Conservation (phyloP, 2,113 vertebrate genomes). For the Grus americana region DNA sequence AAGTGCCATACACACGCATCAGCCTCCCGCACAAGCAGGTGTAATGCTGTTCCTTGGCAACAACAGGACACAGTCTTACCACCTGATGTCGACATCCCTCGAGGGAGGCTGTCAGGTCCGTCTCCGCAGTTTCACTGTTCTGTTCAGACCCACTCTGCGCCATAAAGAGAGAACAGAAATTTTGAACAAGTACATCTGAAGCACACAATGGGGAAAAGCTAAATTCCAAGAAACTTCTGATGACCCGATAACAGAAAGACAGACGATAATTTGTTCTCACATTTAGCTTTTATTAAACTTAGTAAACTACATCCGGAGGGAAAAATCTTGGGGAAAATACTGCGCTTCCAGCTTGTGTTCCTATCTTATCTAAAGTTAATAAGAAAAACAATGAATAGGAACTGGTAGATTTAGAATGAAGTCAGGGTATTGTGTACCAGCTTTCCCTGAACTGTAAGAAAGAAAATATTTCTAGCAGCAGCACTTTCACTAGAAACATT, state of each 20-base stretch:
- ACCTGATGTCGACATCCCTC: background rate
- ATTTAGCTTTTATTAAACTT: slow-evolving; percentile 24
- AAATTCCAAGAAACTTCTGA: slow-evolving; percentile 13
- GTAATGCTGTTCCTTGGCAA: background rate
- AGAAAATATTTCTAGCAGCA: background rate
- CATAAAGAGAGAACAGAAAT: background rate
- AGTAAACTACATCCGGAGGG: slow-evolving; percentile 13
- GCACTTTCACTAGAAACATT: background rate
- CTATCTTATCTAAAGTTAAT: slow-evolving; percentile 13
- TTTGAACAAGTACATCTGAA: background rate
- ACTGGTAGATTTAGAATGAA: slow-evolving; percentile 1
- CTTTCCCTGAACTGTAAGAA: background rate
- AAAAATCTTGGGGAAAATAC: background rate
- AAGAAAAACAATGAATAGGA: slow-evolving; percentile 24
- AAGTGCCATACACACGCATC: background rate
- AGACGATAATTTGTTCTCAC: background rate
- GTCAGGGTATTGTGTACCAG: background rate
- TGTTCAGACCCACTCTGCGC: background rate
- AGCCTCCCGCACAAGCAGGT: background rate
- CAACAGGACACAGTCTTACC: background rate
- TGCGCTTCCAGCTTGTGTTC: background rate
- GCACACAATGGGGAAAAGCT: background rate
- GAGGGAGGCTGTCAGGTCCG: background rate
- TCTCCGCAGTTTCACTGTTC: background rate
- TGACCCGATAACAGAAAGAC: background rate